Evolutionary conservation across 2,888 invertebrate genomes (phyloP).

Genomic region (Choreutis nemorana): DNA sequence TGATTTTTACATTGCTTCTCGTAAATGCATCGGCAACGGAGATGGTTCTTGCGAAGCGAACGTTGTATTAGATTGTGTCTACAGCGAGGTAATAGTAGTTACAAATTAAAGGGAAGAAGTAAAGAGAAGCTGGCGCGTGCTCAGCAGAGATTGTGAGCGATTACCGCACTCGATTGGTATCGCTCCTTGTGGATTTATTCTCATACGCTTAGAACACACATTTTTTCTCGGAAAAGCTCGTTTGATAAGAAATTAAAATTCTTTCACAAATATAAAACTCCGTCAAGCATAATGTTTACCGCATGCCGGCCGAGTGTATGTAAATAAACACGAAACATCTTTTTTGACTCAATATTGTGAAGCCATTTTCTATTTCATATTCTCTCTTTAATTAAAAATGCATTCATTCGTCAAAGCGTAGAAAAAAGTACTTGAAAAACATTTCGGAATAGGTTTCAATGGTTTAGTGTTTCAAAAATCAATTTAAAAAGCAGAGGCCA

Average conservation of each 20-base stretch:
- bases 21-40: too few relatives aligned
- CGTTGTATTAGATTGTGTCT: too few relatives aligned
- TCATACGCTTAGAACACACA: too few relatives aligned
- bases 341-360: constrained; percentile 39
- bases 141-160: constrained; percentile 27
- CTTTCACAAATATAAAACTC: constrained; percentile 15
- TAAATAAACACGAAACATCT: constrained; percentile 26
- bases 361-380: constrained; percentile 6
- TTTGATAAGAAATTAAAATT: too few relatives aligned
- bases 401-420: constrained; percentile 25
- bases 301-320: constrained; percentile 28
- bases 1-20: too few relatives aligned
- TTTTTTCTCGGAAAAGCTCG: too few relatives aligned
- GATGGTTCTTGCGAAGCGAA: too few relatives aligned
- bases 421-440: constrained; percentile 25
- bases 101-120: neutral
- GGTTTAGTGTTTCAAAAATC: constrained; percentile 36
- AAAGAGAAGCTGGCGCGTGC: constrained; percentile 30
- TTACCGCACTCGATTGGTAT: constrained; percentile 29
- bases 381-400: constrained; percentile 15
- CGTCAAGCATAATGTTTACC: constrained; percentile 25
- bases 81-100: too few relatives aligned
- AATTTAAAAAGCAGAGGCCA: constrained; percentile 32
- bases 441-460: constrained; percentile 15
- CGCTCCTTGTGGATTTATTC: constrained; percentile 12